These are phyloP conservation scores for Phoenicopterus ruber DNA, from an alignment of 2,113 vertebrate genomes.

Conservation along the genomic window DNA sequence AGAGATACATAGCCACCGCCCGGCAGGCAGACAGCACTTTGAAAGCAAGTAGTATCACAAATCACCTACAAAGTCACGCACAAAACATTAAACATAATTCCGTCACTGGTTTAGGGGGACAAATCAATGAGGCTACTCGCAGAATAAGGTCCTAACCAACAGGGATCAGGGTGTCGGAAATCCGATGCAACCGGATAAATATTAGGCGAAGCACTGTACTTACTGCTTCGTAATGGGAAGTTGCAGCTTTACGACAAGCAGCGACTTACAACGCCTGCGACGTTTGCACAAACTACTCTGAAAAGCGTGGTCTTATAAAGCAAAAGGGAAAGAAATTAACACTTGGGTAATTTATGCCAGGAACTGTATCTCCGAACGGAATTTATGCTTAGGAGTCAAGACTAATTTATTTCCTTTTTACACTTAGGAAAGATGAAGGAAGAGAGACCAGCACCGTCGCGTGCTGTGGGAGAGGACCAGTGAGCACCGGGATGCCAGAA, in stretches of 20 bases:
- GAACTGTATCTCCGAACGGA: background rate
- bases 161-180: background rate
- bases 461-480: background rate
- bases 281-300: background rate
- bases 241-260: background rate
- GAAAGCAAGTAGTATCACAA: background rate
- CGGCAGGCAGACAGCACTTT: background rate
- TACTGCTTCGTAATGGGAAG: background rate
- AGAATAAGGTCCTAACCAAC: background rate
- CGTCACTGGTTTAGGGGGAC: slow-evolving; percentile 14
- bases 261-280: background rate
- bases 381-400: background rate
- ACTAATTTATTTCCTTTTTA: background rate
- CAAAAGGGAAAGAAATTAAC: background rate
- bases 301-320: background rate
- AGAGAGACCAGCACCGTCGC: background rate
- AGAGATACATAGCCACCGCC: background rate
- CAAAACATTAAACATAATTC: background rate
- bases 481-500: background rate
- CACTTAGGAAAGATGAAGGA: background rate
- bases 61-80: background rate
- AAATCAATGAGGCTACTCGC: background rate
- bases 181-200: background rate
- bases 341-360: background rate
- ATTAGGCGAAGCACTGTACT: background rate